phyloP scores from a whole-genome alignment of 1,140 invertebrate genomes.

The Nephila pilipes region DNA sequence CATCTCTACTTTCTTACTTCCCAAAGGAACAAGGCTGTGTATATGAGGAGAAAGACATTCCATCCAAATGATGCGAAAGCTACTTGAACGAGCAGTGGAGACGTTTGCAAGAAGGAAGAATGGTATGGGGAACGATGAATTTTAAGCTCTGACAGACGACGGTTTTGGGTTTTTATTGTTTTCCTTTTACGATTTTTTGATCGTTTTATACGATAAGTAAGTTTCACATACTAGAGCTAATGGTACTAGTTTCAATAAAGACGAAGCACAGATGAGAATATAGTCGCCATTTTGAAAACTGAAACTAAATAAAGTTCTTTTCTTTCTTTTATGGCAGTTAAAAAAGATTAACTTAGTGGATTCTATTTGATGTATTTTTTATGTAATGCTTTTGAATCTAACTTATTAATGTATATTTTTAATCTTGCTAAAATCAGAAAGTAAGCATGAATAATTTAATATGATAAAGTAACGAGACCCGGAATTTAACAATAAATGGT shows the following conservation, averaged over 20 bases:
- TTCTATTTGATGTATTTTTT: neutral
- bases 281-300: neutral
- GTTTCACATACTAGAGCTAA: neutral
- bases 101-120: neutral
- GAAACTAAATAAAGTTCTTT: neutral
- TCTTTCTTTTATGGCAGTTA: neutral
- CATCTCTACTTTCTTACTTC: neutral
- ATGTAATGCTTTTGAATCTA: neutral
- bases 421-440: too few relatives aligned
- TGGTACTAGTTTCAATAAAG: neutral
- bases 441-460: too few relatives aligned
- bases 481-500: too few relatives aligned
- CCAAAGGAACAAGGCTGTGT: neutral
- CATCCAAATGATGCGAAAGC: neutral
- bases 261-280: neutral
- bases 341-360: neutral
- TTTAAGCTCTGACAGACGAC: neutral
- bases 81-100: neutral
- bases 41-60: neutral
- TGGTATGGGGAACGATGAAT: neutral
- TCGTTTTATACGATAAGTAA: slow-evolving; percentile 1
- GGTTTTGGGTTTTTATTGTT: neutral
- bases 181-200: neutral
- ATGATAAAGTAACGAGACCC: too few relatives aligned
- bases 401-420: too few relatives aligned